Conservation (phyloP, 2,888 invertebrate genomes). For the Athalia circularis region DNA sequence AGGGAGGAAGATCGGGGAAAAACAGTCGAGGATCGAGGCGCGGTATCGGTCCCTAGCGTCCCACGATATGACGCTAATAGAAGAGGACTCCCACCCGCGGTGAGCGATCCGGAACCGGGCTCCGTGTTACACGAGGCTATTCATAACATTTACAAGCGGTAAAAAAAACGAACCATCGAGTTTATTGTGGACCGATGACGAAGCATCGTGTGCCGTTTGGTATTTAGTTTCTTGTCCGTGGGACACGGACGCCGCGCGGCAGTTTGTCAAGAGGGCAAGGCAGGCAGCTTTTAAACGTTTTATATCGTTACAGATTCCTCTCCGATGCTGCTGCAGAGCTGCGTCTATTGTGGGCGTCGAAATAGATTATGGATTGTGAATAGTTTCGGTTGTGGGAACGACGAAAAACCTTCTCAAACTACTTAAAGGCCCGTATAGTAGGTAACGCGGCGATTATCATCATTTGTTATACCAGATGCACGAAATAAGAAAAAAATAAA, state of each 20-base stretch:
- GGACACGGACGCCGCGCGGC: slow-evolving; percentile 14
- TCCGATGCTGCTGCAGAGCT: slow-evolving; percentile 20
- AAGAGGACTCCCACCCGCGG: slow-evolving; percentile 59
- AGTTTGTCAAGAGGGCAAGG: slow-evolving; percentile 45
- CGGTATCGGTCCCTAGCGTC: slow-evolving; percentile 46
- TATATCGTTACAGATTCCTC: slow-evolving; percentile 45
- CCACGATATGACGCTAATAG: slow-evolving; percentile 53
- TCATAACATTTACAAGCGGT: slow-evolving; percentile 58
- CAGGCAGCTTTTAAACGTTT: slow-evolving; percentile 32
- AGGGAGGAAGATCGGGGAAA: slow-evolving; percentile 16
- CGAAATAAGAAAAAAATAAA: no score
- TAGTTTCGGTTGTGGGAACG: slow-evolving; percentile 23
- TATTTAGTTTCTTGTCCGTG: slow-evolving; percentile 21
- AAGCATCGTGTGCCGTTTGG: slow-evolving; percentile 51
- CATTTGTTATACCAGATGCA: no score
- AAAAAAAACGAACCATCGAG: slow-evolving; percentile 45
- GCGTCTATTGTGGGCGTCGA: slow-evolving; percentile 33
- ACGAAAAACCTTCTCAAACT: neutral
- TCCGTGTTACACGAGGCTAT: slow-evolving; percentile 63
- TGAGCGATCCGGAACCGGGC: slow-evolving; percentile 54
- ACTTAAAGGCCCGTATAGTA: no score
- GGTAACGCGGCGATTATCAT: no score
- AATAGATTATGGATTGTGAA: slow-evolving; percentile 10
- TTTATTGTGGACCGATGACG: slow-evolving; percentile 58
- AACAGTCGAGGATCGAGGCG: neutral